Evolutionary conservation across 2,113 vertebrate species (phyloP), one percentile per base, ranked within the genome.

Genomic region (Thalassarche chlororhynchos): DNA sequence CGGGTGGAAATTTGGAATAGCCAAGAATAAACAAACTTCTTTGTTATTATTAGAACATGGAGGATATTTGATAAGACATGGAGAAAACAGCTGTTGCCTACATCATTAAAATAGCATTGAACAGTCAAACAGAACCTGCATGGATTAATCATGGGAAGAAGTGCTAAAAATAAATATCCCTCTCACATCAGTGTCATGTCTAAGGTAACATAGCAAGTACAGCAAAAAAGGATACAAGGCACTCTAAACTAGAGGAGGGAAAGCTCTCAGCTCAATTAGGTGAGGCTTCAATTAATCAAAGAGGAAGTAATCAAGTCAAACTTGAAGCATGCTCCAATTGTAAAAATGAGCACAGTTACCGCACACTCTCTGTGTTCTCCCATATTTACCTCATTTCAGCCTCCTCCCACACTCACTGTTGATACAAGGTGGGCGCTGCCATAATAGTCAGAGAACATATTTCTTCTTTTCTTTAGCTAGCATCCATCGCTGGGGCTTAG

Each of bases 51-150:
- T 96, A 93, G 96, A 93, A 90, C 90, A 81, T 5, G 32, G 17
- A 95, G 64, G 92, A 87, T 95, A 96, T 86, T 93, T 92, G 90
- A 89, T 92, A 96, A 95, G 94, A 92, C 86, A 78, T 49, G 46
- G 38, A 84, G 86, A 88, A 95, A 97, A 94, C 95, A 97, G 95
- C 95, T 97, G 97, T 83, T 90, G 69, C 51, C 64, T 66, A 38
- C 68, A 86, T 81, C 83, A 66, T 87, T 89, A 87, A 96, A 94
- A 92, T 23, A 88, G 85, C 18, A 23, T 1, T 70, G 92, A 95
- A 93, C 7, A 0, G 6, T 85, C 85, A 89, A 86, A 79, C 68
- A 96, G 85, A 93, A 94, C 46, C 75, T 94, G 55, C 68, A 77
- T 2, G 10, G 93, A 83, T 84, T 93, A 86, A 88, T 26, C 90